phyloP scores from a whole-genome alignment of 2,888 invertebrate genomes.

The Chironomus riparius region DNA sequence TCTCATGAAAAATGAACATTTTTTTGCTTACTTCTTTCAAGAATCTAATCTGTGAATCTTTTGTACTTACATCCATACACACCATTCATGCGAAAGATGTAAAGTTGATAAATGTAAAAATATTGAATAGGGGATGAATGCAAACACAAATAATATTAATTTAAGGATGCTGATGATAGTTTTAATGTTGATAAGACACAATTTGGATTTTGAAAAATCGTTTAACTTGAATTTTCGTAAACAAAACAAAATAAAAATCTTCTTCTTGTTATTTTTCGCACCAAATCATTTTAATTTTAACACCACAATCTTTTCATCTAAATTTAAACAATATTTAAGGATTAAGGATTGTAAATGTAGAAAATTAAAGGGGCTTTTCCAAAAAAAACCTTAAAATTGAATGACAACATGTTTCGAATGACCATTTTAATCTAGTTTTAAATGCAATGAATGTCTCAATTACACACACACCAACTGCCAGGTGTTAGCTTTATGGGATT shows the following conservation, averaged over 20 bases:
- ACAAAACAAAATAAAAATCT: neutral
- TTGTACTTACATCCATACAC: neutral
- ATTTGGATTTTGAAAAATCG: no score
- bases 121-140: neutral
- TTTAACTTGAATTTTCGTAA: no score
- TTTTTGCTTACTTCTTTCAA: neutral
- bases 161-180: neutral
- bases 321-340: neutral
- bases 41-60: neutral
- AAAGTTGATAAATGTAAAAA: neutral
- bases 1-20: neutral
- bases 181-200: neutral
- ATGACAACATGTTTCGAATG: neutral
- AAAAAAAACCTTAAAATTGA: neutral
- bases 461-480: neutral
- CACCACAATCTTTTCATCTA: neutral
- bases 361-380: neutral
- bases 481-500: conserved; percentile 1
- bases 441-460: neutral
- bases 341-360: neutral
- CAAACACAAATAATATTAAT: neutral
- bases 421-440: conserved; percentile 5
- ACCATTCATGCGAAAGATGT: neutral
- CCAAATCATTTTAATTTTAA: neutral
- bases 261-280: neutral